Conservation (phyloP, 2,797 vertebrate species). For the Catostomus latipinnis region DNA sequence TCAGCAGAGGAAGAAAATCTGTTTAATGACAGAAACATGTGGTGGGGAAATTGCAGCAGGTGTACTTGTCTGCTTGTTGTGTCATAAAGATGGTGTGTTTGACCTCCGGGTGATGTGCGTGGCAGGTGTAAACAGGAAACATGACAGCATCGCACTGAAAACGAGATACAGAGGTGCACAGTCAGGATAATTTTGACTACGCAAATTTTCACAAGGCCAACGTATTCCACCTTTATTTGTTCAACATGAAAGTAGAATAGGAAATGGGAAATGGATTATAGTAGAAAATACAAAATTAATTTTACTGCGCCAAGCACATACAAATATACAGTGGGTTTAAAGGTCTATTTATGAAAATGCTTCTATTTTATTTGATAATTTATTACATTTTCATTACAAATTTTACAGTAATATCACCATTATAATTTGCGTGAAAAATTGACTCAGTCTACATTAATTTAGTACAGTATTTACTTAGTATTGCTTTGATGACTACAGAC, state of each 20-base stretch:
- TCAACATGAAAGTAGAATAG: not conserved
- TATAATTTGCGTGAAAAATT: no score
- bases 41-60: conserved; percentile 46
- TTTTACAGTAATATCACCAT: no score
- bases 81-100: conserved; percentile 29
- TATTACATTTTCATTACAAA: no score
- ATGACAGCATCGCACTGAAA: conserved; percentile 27
- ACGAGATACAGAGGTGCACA: conserved; percentile 21
- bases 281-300: not conserved
- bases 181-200: conserved; percentile 24
- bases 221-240: not conserved
- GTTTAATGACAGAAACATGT: conserved; percentile 50
- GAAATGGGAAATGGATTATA: not conserved
- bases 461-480: no score
- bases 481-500: no score
- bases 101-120: conserved; percentile 36
- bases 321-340: no score
- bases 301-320: no score
- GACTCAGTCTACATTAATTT: no score
- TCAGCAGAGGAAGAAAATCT: conserved; percentile 20
- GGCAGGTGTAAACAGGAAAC: conserved; percentile 46
- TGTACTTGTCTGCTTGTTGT: conserved; percentile 42
- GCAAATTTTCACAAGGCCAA: not conserved
- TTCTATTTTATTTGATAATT: no score
- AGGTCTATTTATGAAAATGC: no score